A percentile compares a stretch with the other conserved stretches of the same genome.
Evolutionary conservation across 1,140 invertebrate species (phyloP).

Genomic region (Sarcophaga bullata): DNA sequence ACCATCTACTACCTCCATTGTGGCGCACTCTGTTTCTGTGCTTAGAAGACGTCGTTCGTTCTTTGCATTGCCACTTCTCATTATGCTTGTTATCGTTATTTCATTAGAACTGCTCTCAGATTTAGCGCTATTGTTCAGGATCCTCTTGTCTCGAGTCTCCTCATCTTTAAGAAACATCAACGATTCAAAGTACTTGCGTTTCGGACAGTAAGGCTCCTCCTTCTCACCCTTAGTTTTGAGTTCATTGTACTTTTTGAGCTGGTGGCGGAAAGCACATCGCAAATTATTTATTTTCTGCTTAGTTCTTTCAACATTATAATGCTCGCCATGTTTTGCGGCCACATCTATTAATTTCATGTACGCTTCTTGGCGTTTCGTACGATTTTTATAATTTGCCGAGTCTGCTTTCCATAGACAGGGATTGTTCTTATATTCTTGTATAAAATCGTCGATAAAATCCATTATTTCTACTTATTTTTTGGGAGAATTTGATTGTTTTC

Average conservation of each 20-base stretch:
- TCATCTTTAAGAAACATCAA: constrained; percentile 63
- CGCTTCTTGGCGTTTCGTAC: constrained; percentile 58
- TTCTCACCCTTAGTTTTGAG: constrained; percentile 61
- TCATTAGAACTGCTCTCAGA: constrained; percentile 48
- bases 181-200: constrained; percentile 62
- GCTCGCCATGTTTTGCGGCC: constrained; percentile 61
- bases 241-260: constrained; percentile 62
- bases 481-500: constrained; percentile 19
- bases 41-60: not conserved
- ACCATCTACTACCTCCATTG: constrained; percentile 6
- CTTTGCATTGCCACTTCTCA: constrained; percentile 4
- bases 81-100: constrained; percentile 42
- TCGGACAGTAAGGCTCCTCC: constrained; percentile 62
- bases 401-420: constrained; percentile 64
- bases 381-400: constrained; percentile 59
- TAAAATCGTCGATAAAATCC: constrained; percentile 65
- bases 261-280: constrained; percentile 63
- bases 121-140: constrained; percentile 47
- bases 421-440: constrained; percentile 63
- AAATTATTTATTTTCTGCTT: constrained; percentile 65
- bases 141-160: constrained; percentile 55
- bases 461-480: constrained; percentile 45
- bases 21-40: not conserved
- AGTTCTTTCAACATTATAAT: constrained; percentile 62
- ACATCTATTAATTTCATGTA: constrained; percentile 62